A percentile compares a stretch with the other conserved stretches of the same genome.
phyloP scores from a whole-genome alignment of 1,140 invertebrate species.

The Pseudomyrmex sp. region DNA sequence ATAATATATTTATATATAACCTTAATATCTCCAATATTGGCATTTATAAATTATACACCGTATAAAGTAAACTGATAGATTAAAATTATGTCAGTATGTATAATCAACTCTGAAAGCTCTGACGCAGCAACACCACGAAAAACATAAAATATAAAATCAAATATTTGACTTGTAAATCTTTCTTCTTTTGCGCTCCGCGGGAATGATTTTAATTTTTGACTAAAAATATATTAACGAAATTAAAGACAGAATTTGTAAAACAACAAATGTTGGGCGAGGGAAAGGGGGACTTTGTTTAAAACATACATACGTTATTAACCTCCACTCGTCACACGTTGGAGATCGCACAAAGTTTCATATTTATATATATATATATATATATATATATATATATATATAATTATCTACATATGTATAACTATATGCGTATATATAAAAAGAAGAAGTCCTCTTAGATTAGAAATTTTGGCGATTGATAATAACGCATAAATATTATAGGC shows the following conservation, averaged over 20 bases:
- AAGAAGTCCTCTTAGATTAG: slow-evolving; percentile 41
- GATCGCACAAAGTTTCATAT: slow-evolving; percentile 38
- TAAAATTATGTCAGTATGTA: slow-evolving; percentile 58
- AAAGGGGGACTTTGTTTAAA: slow-evolving; percentile 54
- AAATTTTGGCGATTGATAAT: slow-evolving; percentile 59
- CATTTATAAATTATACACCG: slow-evolving; percentile 65
- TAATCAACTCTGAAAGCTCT: slow-evolving; percentile 41
- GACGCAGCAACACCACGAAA: slow-evolving; percentile 18
- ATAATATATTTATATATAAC: slow-evolving; percentile 44
- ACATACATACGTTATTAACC: slow-evolving; percentile 52
- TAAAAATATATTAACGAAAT: slow-evolving; percentile 66
- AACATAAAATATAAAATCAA: slow-evolving; percentile 36
- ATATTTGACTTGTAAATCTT: slow-evolving; percentile 46
- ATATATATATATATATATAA: not conserved
- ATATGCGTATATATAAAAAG: slow-evolving; percentile 43
- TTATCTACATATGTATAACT: not conserved
- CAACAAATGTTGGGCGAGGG: slow-evolving; percentile 9
- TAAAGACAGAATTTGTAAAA: slow-evolving; percentile 68
- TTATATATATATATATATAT: not conserved
- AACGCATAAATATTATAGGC: slow-evolving; percentile 51
- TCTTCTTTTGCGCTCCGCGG: slow-evolving; percentile 37
- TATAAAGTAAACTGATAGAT: slow-evolving; percentile 63
- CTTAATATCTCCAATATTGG: slow-evolving; percentile 53
- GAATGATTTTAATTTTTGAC: slow-evolving; percentile 59
- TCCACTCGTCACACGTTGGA: slow-evolving; percentile 20